phyloP scores from a whole-genome alignment of 2,888 invertebrate genomes.

The Hypolimnas misippus region DNA sequence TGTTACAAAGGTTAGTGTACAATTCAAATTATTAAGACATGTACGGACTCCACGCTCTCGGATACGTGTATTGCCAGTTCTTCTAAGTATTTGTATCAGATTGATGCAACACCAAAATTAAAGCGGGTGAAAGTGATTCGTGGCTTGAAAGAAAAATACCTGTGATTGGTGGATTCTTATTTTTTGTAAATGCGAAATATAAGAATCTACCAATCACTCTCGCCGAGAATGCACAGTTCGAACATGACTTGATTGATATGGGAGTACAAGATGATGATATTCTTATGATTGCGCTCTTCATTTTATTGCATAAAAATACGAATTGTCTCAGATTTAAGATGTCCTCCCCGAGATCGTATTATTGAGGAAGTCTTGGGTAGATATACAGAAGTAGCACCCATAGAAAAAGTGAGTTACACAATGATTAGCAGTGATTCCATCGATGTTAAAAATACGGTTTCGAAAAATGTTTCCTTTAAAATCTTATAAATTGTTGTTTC shows the following conservation, averaged over 20 bases:
- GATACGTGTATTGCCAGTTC: no score
- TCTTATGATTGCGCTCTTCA: neutral
- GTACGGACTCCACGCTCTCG: no score
- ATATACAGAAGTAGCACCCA: constrained; percentile 55
- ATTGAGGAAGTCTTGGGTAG: constrained; percentile 70
- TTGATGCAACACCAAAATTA: no score
- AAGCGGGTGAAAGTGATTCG: no score
- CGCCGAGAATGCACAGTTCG: no score
- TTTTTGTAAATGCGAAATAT: no score
- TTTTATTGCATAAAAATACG: neutral
- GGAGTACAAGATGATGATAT: constrained; percentile 43
- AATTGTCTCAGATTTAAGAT: constrained; percentile 63
- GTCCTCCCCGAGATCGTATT: constrained; percentile 57
- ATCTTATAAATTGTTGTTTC: neutral
- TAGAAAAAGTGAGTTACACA: constrained; percentile 65
- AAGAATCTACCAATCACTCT: no score
- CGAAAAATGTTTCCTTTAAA: neutral
- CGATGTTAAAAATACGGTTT: neutral
- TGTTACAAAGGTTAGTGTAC: constrained; percentile 57
- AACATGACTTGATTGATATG: no score
- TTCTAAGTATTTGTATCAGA: no score
- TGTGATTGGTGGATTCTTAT: no score
- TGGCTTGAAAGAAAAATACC: no score
- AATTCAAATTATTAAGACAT: no score
- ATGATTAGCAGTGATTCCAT: constrained; percentile 50